Percentiles rank a stretch among this genome's conserved stretches.
These are phyloP conservation scores for Drosophila subpulchrella DNA, from an alignment of 1,140 invertebrate genomes.

Conservation along the genomic window DNA sequence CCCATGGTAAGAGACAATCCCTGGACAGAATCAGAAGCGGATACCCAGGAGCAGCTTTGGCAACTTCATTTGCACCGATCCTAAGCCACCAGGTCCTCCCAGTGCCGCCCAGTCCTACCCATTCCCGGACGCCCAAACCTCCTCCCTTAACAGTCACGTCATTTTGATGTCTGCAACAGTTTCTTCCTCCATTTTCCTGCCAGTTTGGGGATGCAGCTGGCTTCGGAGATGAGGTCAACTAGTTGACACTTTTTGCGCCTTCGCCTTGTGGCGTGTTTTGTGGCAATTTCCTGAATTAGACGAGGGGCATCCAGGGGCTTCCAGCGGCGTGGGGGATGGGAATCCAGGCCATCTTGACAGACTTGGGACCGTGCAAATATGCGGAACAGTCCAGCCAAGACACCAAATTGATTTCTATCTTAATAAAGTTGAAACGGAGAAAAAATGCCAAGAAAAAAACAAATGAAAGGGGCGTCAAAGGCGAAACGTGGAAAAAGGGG, in stretches of 20 bases:
- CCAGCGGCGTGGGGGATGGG: constrained; percentile 10
- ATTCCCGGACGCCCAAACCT: background rate
- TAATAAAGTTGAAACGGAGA: constrained; percentile 59
- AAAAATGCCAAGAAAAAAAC: constrained; percentile 6
- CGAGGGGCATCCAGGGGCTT: constrained; percentile 6
- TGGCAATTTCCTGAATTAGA: constrained; percentile 72
- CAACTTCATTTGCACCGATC: constrained; percentile 75
- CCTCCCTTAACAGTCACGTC: constrained; percentile 29
- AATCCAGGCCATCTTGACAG: constrained; percentile 32
- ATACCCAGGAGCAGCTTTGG: constrained; percentile 62
- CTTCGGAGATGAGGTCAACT: constrained; percentile 72
- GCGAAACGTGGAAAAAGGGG: background rate
- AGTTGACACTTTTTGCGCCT: constrained; percentile 69
- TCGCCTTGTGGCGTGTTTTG: constrained; percentile 53
- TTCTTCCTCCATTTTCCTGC: constrained; percentile 24
- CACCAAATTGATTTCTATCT: constrained; percentile 69
- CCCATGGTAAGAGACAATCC: constrained; percentile 48
- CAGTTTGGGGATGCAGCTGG: constrained; percentile 61
- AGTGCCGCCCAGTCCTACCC: background rate
- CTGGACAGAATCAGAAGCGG: constrained; percentile 41
- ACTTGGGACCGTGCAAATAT: constrained; percentile 54
- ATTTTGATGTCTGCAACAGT: constrained; percentile 53
- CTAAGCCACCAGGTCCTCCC: constrained; percentile 13
- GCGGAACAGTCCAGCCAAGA: constrained; percentile 43
- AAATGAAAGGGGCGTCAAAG: constrained; percentile 24